phyloP scores from a whole-genome alignment of 2,888 invertebrate genomes.

The Thysanoteuthis rhombus region DNA sequence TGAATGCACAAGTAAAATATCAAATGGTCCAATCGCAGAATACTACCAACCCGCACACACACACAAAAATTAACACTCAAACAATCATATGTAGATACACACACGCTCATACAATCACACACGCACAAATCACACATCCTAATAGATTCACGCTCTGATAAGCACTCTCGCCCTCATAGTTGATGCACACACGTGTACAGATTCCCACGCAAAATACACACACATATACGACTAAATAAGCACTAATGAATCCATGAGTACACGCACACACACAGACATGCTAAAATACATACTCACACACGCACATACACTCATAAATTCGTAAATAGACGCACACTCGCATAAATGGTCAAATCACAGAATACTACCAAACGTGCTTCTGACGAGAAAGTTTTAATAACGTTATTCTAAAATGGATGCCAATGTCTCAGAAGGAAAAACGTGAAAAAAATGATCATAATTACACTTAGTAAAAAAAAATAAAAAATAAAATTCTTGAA shows the following conservation, averaged over 20 bases:
- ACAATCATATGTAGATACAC: neutral
- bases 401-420: neutral
- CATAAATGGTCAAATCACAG: neutral
- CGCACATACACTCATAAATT: too few relatives aligned
- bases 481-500: neutral
- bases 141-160: too few relatives aligned
- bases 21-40: too few relatives aligned
- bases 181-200: neutral
- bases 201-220: neutral
- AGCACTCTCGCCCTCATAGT: too few relatives aligned
- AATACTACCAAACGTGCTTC: neutral
- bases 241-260: too few relatives aligned
- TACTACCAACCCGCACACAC: neutral
- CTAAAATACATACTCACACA: too few relatives aligned
- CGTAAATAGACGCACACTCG: too few relatives aligned
- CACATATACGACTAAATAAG: too few relatives aligned
- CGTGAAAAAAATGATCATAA: neutral
- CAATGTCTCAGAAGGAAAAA: neutral
- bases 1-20: too few relatives aligned
- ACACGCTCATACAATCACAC: too few relatives aligned
- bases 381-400: neutral
- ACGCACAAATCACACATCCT: too few relatives aligned
- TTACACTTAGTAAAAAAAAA: neutral
- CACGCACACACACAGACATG: too few relatives aligned
- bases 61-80: neutral